phyloP scores from a whole-genome alignment of 2,113 vertebrate species.

The Ondatra zibethicus region DNA sequence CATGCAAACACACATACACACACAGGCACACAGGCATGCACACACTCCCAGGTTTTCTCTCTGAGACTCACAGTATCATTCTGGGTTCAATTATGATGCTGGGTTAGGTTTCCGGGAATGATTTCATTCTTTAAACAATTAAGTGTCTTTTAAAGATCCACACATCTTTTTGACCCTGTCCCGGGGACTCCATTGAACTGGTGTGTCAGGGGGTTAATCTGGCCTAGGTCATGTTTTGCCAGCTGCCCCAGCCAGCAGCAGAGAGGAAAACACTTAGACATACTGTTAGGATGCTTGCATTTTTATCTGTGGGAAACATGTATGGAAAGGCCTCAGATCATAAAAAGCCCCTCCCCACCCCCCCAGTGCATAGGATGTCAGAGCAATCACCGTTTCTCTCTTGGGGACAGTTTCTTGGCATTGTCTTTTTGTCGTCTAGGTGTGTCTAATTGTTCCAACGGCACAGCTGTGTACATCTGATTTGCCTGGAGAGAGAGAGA shows the following conservation, averaged over 20 bases:
- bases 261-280: slow-evolving; percentile 74
- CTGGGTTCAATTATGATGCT: slow-evolving; percentile 11
- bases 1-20: not conserved
- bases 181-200: slow-evolving; percentile 27
- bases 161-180: slow-evolving; percentile 51
- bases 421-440: slow-evolving; percentile 79
- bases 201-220: slow-evolving; percentile 71
- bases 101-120: slow-evolving; percentile 54
- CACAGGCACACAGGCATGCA: not conserved
- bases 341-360: too few relatives aligned
- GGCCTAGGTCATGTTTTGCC: slow-evolving; percentile 78
- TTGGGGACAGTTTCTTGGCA: slow-evolving; percentile 85
- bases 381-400: slow-evolving; percentile 82
- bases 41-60: not conserved
- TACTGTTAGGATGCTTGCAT: slow-evolving; percentile 67
- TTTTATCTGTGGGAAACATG: slow-evolving; percentile 82
- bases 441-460: slow-evolving; percentile 84
- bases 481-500: slow-evolving; percentile 62
- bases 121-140: slow-evolving; percentile 58
- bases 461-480: slow-evolving; percentile 79
- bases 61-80: not conserved
- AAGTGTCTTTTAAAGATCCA: slow-evolving; percentile 73
- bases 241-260: slow-evolving; percentile 74
- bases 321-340: slow-evolving; percentile 74
- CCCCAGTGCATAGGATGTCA: slow-evolving; percentile 82